Evolutionary conservation across 2,888 invertebrate genomes (phyloP).

Genomic region (Sepiola atlantica): DNA sequence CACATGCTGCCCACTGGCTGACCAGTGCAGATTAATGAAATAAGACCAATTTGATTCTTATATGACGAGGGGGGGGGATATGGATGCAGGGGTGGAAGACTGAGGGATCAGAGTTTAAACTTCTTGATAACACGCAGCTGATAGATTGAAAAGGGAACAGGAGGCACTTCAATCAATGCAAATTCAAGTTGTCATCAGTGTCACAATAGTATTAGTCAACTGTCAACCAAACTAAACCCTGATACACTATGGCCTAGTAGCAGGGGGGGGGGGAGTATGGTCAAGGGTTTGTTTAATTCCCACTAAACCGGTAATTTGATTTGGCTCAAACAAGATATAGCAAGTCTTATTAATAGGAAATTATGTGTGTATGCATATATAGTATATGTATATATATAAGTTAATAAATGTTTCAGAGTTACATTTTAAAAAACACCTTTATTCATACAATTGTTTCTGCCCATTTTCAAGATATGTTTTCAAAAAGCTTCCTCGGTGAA

Average conservation of each 20-base stretch:
- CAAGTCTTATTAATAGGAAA: background rate
- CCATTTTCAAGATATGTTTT: too few relatives aligned
- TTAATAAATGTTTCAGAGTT: too few relatives aligned
- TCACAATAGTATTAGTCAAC: slow-evolving; percentile 32
- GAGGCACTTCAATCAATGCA: background rate
- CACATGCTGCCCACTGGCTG: background rate
- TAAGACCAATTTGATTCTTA: background rate
- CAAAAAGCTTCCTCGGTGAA: too few relatives aligned
- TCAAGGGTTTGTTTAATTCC: background rate
- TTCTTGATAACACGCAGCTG: background rate
- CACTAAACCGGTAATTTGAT: background rate
- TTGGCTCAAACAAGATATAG: background rate
- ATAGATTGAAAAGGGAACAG: background rate
- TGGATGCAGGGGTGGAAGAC: background rate
- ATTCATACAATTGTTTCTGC: too few relatives aligned
- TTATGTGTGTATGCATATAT: too few relatives aligned
- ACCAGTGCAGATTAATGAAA: slow-evolving; percentile 9
- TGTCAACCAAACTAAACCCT: background rate
- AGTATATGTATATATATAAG: too few relatives aligned
- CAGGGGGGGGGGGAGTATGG: background rate
- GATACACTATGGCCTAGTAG: background rate
- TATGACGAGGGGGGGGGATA: background rate
- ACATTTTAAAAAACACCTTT: too few relatives aligned
- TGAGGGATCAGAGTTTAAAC: background rate
- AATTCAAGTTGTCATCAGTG: background rate